phyloP scores from a whole-genome alignment of 2,797 vertebrate species.

The Varecia variegata region DNA sequence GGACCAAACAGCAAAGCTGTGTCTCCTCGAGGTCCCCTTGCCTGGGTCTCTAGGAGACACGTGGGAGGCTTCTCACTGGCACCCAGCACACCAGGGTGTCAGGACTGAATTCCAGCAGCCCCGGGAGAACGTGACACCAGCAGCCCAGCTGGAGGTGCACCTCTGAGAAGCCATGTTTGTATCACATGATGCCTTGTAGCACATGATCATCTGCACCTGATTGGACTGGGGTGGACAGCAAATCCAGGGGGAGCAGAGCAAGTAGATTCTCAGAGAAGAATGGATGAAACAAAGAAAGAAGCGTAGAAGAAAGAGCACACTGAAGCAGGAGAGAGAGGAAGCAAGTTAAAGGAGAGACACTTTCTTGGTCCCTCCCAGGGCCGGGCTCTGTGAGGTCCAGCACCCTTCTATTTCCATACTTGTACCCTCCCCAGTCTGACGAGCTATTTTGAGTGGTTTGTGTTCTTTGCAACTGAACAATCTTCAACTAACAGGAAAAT shows the following conservation, averaged over 20 bases:
- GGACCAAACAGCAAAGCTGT: not conserved
- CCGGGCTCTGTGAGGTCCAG: not conserved
- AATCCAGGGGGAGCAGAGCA: not conserved
- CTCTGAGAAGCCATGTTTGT: accelerated
- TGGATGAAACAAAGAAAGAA: not conserved
- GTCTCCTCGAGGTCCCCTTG: not conserved
- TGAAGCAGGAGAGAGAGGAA: not conserved
- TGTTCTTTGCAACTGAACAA: not conserved
- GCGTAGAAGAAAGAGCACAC: not conserved
- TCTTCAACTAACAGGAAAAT: not conserved
- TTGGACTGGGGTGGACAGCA: not conserved
- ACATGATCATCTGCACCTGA: no score
- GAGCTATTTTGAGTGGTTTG: not conserved
- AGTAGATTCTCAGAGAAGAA: not conserved
- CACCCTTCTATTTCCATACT: accelerated
- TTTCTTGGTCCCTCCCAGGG: not conserved
- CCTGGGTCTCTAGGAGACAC: not conserved
- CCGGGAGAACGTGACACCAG: accelerated
- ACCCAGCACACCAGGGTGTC: not conserved
- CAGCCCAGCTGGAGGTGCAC: accelerated
- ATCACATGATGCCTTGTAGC: not conserved
- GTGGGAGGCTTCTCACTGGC: not conserved
- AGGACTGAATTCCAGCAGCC: not conserved
- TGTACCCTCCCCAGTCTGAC: not conserved
- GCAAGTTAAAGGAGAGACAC: accelerated